Percentiles rank a stretch among this genome's conserved stretches.
Conservation (phyloP, 2,797 vertebrate species). For the Arctocebus calabarensis region DNA sequence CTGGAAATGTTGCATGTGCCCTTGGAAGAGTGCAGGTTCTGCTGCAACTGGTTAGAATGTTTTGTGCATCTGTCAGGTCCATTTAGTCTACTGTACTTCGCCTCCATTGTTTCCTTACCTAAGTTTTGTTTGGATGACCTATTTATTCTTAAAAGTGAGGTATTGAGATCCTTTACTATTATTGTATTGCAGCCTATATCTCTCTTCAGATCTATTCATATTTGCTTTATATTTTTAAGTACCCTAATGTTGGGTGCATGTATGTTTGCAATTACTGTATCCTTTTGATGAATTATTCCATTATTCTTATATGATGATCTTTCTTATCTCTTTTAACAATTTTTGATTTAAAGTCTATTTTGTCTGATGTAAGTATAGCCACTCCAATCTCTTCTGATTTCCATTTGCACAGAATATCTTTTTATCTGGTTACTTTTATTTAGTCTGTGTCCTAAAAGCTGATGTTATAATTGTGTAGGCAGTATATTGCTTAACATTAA, state of each 20-base stretch:
- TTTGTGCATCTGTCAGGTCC: background rate
- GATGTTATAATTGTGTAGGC: background rate
- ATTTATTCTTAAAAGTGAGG: too few species aligned
- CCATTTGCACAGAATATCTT: background rate
- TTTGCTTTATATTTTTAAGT: background rate
- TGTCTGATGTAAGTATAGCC: background rate
- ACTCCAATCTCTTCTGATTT: background rate
- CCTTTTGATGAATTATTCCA: background rate
- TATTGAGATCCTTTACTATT: background rate
- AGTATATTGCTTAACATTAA: background rate
- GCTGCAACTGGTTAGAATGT: too few species aligned
- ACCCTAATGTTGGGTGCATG: background rate
- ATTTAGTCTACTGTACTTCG: too few species aligned
- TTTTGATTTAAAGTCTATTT: background rate
- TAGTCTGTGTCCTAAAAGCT: background rate
- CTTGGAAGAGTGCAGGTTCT: too few species aligned
- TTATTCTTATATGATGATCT: background rate
- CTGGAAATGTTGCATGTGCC: too few species aligned
- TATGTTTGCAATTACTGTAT: background rate
- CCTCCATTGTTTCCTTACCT: too few species aligned
- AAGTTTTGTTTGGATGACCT: too few species aligned
- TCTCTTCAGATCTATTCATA: background rate
- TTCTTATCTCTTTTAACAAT: background rate
- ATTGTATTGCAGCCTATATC: background rate
- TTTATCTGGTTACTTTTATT: background rate